Evolutionary conservation across 2,113 vertebrate genomes (phyloP), one percentile per base, ranked within the genome.

Genomic region (Eidolon helvum): DNA sequence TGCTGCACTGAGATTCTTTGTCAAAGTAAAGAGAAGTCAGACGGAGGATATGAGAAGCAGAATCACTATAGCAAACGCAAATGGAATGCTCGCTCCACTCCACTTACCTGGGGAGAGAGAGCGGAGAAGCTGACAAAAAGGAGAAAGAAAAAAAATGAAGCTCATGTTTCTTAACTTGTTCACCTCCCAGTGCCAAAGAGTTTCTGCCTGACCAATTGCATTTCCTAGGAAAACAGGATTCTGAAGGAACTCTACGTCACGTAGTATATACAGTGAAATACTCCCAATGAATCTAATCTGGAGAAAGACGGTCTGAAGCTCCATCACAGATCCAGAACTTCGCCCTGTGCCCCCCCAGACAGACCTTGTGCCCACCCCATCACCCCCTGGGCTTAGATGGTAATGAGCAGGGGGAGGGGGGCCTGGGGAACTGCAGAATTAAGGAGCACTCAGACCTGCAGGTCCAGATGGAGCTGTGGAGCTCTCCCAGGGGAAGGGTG

Each of bases 21-120:
- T 95, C 94, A 88, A 35, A 92, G 72, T 83, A 74, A 61, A 79
- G 83, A 63, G 59, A 85, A 68, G 43, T 75, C 94, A 87, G 65
- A 79, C 61, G 48, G n/a, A 83, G 5, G n/a, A 35, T 18, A 10
- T 7, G 75, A 90, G 86, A 83, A 33, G 28, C 83, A 77, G 66
- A 38, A 28, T 66, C 21, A 12, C 40, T 16, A 0, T 0, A 26
- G 72, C n/a, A 69, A 65, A 33, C 65, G 61, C 68, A 50, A 24
- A 9, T 10, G 80, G 55, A 59, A 38, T 2, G 38, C 40, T 28
- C 2, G 38, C n/a, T 12, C 50, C 33, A 0, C 9, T 85, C 59
- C 6, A 14, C 48, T 12, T 38, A 2, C 5, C 21, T 30, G 61
- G 22, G 69, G 59, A 40, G 15, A 66, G 40, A 88, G 66, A 59